phyloP scores from a whole-genome alignment of 1,140 invertebrate genomes.

The Teleopsis dalmanni region DNA sequence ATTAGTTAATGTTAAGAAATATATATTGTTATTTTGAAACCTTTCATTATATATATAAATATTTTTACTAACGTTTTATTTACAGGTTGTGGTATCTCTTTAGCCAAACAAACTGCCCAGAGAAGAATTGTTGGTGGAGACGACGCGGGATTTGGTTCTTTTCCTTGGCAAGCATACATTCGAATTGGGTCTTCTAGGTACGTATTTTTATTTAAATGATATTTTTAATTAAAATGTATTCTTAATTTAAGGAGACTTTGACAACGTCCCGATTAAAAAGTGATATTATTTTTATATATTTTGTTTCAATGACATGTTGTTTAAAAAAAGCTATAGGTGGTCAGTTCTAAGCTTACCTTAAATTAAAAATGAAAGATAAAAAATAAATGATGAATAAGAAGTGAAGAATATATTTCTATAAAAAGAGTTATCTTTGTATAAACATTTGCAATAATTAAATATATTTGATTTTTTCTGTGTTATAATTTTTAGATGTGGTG shows the following conservation, averaged over 20 bases:
- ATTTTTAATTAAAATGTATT: not conserved
- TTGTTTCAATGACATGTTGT: not conserved
- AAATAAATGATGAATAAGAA: no score
- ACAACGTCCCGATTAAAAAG: not conserved
- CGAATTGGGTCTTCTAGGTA: constrained; percentile 73
- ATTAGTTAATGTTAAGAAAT: no score
- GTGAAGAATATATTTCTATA: no score
- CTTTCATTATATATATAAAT: no score
- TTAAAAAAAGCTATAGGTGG: no score
- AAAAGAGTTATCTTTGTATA: no score
- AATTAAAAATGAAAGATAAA: no score
- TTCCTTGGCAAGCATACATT: constrained; percentile 95
- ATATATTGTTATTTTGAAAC: no score
- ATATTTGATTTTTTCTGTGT: no score
- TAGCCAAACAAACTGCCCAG: constrained; percentile 74
- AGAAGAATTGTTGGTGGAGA: constrained; percentile 86
- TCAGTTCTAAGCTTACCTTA: no score
- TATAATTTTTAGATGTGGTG: constrained; percentile 95
- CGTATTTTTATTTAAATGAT: constrained; percentile 8
- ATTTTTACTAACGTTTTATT: constrained; percentile 12
- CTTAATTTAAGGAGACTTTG: not conserved
- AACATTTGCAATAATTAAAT: no score
- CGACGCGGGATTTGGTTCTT: constrained; percentile 87
- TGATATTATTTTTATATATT: not conserved
- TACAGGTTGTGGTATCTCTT: constrained; percentile 78